phyloP scores from a whole-genome alignment of 1,140 invertebrate species.

The Heterodera schachtii region DNA sequence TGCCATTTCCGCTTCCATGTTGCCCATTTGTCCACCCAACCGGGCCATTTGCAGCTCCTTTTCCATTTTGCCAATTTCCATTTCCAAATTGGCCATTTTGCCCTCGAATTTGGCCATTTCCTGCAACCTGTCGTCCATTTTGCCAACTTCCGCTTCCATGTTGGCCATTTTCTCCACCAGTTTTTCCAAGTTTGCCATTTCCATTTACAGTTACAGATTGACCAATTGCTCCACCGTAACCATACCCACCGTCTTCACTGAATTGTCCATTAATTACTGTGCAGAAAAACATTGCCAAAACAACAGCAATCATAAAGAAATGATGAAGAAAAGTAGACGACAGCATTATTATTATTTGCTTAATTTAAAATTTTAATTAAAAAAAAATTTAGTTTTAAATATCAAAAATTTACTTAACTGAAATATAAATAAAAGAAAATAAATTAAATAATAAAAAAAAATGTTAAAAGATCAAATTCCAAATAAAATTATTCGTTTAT shows the following conservation, averaged over 20 bases:
- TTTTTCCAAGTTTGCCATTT: neutral
- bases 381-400: too few species aligned
- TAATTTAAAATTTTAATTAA: too few species aligned
- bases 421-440: too few species aligned
- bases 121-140: neutral
- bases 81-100: neutral
- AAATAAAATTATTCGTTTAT: too few species aligned
- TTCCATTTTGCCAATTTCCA: neutral
- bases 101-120: neutral
- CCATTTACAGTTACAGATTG: neutral
- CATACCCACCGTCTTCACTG: neutral
- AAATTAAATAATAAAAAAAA: too few species aligned
- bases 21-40: neutral
- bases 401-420: too few species aligned
- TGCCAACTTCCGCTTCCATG: neutral
- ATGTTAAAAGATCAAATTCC: too few species aligned
- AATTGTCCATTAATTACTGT: neutral
- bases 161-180: neutral
- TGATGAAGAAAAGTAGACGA: neutral
- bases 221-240: neutral
- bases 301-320: neutral
- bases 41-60: too few species aligned
- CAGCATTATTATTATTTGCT: neutral
- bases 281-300: neutral
- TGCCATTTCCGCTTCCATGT: too few species aligned